Evolutionary conservation across 1,140 invertebrate genomes (phyloP), one percentile per base, ranked within the genome.

Genomic region (Cherax destructor): DNA sequence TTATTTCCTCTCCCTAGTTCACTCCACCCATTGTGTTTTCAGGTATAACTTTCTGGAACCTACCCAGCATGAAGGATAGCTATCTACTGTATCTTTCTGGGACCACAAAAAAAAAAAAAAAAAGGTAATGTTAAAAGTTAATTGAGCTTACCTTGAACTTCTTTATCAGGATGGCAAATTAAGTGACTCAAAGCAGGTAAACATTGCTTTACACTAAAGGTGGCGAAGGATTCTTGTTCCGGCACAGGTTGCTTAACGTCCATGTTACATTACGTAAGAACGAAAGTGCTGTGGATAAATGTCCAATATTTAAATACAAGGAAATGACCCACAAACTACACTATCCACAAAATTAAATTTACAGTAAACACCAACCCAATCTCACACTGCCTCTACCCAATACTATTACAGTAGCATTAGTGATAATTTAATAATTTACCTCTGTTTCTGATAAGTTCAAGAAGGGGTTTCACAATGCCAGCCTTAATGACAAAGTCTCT

Each of bases 191-290:
- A 95, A 24, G 97, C 96, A 0, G 98, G 97, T 41, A 99, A 94
- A 85, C 98, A 96, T n/a, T 96, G 95, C 93, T 96, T 95, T 0
- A 99, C 96, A 96, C 95, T 7, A 97, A 97, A 72, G 96, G 95
- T 78, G 97, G 97, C 7, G 97, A 95, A 2, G 98, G 98, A 94
- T 98, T 98, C 94, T 99, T 99, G 94, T 98, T 97, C 77, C 98
- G 96, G 94, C 98, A 98, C 56, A 99, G 95, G 95, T 99, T 99
- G 41, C 98, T 98, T 86, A 99, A 96, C 41, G 98, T 97, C 98
- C 98, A 99, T 0, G 97, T 97, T 52, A 98, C 97, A 93, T 97
- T 96, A 1, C 96, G 94, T 78, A 96, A 93, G 93, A 96, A 95
- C 11, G 92, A 79, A n/a, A n/a, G 93, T 84, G 85, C 92, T 93